A percentile compares a stretch with the other conserved stretches of the same genome.
Evolutionary conservation across 2,113 vertebrate genomes (phyloP).

Genomic region (Physeter macrocephalus): DNA sequence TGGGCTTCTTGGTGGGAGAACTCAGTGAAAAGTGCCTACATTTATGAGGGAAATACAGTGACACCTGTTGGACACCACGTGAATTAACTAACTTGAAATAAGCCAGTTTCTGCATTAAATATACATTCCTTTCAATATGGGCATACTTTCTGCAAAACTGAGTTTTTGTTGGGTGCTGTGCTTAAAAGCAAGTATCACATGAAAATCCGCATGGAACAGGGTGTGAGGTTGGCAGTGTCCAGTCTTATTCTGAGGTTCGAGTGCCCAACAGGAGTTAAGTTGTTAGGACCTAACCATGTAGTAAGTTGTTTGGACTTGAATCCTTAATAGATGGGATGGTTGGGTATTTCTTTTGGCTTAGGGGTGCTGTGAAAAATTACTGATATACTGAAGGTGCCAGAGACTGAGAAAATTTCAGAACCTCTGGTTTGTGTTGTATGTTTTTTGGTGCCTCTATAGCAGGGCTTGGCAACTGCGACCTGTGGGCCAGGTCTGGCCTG

Average conservation of each 20-base stretch:
- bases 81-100: background rate
- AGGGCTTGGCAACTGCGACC: background rate
- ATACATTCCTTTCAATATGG: background rate
- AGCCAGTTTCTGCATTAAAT: background rate
- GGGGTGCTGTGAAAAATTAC: background rate
- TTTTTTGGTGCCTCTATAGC: background rate
- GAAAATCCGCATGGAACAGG: background rate
- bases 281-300: background rate
- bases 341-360: background rate
- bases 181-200: background rate
- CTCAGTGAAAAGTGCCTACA: background rate
- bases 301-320: background rate
- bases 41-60: background rate
- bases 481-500: background rate
- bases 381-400: background rate
- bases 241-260: background rate
- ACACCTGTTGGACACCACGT: background rate
- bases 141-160: background rate
- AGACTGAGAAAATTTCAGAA: background rate
- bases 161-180: background rate
- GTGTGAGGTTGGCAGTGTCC: background rate
- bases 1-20: background rate
- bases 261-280: background rate
- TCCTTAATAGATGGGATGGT: background rate
- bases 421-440: background rate